Percentiles rank a stretch among this genome's conserved stretches.
phyloP scores from a whole-genome alignment of 1,140 invertebrate genomes.

The Augochlora pura region DNA sequence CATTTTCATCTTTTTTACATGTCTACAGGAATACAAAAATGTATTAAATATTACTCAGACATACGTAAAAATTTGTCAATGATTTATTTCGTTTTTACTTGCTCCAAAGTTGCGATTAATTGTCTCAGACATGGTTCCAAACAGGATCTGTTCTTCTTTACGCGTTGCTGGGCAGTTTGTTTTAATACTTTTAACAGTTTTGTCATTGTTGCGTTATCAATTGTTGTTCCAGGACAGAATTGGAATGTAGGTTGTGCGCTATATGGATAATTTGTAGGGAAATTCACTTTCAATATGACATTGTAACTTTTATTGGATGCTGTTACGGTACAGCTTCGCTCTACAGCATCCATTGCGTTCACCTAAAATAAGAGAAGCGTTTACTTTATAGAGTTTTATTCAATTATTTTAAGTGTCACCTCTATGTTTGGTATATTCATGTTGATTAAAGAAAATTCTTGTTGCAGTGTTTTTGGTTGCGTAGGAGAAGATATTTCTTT shows the following conservation, averaged over 20 bases:
- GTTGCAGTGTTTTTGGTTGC: constrained; percentile 85
- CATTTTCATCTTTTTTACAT: constrained; percentile 77
- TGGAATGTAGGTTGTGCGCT: constrained; percentile 87
- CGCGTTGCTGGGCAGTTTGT: constrained; percentile 87
- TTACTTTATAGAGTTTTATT: background rate
- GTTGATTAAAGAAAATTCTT: constrained; percentile 93
- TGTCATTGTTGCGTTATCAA: constrained; percentile 82
- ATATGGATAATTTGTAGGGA: constrained; percentile 89
- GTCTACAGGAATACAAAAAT: constrained; percentile 63
- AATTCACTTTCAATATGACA: constrained; percentile 89
- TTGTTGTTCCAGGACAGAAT: constrained; percentile 83
- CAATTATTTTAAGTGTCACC: constrained; percentile 76
- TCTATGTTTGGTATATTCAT: constrained; percentile 92
- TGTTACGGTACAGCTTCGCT: constrained; percentile 87
- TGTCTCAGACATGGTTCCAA: constrained; percentile 90
- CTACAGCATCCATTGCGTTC: constrained; percentile 84
- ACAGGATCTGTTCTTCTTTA: constrained; percentile 89
- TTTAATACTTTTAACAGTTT: constrained; percentile 87
- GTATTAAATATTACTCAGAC: background rate
- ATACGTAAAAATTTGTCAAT: background rate
- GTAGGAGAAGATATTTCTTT: constrained; percentile 76
- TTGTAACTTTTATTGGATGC: constrained; percentile 87
- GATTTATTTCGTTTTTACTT: constrained; percentile 69
- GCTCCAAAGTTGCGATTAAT: constrained; percentile 86
- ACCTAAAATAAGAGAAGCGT: constrained; percentile 64